Evolutionary conservation across 1,140 invertebrate species (phyloP), one percentile per base, ranked within the genome.

Genomic region (Phymorhynchus buccinoides): DNA sequence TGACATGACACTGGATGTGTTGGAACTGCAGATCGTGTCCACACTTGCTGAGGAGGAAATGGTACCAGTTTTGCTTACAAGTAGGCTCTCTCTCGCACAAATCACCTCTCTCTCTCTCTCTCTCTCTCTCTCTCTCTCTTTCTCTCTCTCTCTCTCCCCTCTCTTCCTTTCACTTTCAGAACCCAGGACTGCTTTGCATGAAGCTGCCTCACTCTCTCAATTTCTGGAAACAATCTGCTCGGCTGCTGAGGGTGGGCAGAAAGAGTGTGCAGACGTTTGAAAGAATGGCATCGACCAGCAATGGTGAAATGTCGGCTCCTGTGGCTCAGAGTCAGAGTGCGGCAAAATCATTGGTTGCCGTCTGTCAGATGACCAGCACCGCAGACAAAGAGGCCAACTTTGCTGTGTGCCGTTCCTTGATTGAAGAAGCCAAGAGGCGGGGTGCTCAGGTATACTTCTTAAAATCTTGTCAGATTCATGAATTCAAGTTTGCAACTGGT

Each of bases 361-460:
- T 97, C 1, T 96, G 96, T 88, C 97, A 98, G 93, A 95, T 98
- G 95, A 96, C 96, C 2, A 95, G 95, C 0, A 96, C 95, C 30
- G 94, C 94, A 62, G 95, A 97, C 90, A 97, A 97, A 90, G 92
- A 93, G 7, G 94, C 94, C 66, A 98, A 98, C 94, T 94, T 97
- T 44, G 86, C 95, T 86, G 94, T 94, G 78, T 91, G 91, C 62
- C 87, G 89, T 87, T 73, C 84, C 52, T 88, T 94, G 22, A 92
- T 94, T 68, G 80, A 89, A 86, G 84, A 85, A 84, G 94, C 94
- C 39, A 94, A 95, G 42, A 90, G 93, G 27, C 94, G 95, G 88
- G 94, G 95, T 88, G 96, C 95, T 14, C 94, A 95, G 93, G 96
- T 97, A 94, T 87, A 87, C 12, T 62, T n/a, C n/a, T n/a, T n/a